Evolutionary conservation across 2,888 invertebrate genomes (phyloP).

Genomic region (Lithophane ornitopus): DNA sequence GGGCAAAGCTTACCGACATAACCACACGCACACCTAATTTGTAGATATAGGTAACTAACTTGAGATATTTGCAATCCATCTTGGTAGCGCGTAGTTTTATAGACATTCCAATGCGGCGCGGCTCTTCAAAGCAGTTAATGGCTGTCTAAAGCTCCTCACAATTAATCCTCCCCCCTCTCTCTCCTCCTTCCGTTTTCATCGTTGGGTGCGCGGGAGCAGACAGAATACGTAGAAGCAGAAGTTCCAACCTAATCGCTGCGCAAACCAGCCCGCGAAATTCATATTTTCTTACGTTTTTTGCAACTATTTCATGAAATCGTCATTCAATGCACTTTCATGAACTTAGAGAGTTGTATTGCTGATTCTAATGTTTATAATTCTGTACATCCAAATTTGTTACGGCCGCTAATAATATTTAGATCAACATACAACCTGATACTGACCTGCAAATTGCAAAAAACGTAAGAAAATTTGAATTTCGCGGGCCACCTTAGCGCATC

Average conservation of each 20-base stretch:
- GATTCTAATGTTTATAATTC: too few relatives aligned
- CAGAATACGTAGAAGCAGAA: slow-evolving; percentile 13
- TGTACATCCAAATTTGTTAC: too few relatives aligned
- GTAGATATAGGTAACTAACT: slow-evolving; percentile 47
- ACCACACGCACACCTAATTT: slow-evolving; percentile 51
- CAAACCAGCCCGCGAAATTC: too few relatives aligned
- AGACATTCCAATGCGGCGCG: slow-evolving; percentile 54
- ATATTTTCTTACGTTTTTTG: too few relatives aligned
- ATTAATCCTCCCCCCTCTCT: slow-evolving; percentile 62
- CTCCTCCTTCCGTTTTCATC: slow-evolving; percentile 26
- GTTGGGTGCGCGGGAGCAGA: slow-evolving; percentile 64
- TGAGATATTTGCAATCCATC: slow-evolving; percentile 51
- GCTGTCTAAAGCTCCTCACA: slow-evolving; percentile 67
- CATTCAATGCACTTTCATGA: too few relatives aligned
- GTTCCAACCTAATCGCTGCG: neutral
- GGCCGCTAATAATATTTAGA: too few relatives aligned
- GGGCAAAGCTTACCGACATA: slow-evolving; percentile 31
- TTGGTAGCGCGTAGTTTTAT: slow-evolving; percentile 51
- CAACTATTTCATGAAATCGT: too few relatives aligned
- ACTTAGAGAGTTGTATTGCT: too few relatives aligned
- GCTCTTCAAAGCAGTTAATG: slow-evolving; percentile 68
- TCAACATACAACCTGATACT: too few relatives aligned
- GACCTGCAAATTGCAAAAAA: too few relatives aligned
- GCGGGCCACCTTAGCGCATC: too few relatives aligned
- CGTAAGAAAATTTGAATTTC: too few relatives aligned